Evolutionary conservation across 2,797 vertebrate species (phyloP).

Genomic region (Psittacula echo): DNA sequence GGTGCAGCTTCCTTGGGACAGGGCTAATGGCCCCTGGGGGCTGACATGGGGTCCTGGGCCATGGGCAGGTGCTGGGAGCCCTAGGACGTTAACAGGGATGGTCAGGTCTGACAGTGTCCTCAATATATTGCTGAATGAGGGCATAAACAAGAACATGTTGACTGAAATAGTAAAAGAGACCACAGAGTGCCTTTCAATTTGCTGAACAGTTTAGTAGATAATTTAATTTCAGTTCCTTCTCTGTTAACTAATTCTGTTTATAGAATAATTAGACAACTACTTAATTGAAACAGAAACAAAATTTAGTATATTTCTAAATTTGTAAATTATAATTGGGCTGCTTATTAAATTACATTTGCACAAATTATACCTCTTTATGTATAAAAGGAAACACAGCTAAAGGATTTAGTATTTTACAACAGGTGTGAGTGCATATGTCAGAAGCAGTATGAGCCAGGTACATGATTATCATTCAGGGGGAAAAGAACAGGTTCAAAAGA

Average conservation of each 20-base stretch:
- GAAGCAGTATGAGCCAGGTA: not conserved
- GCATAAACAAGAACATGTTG: accelerated
- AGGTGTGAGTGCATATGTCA: not conserved
- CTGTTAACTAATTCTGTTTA: constrained; percentile 43
- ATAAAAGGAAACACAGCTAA: constrained; percentile 31
- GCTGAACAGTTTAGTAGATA: not conserved
- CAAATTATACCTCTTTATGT: constrained; percentile 50
- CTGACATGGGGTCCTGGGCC: not conserved
- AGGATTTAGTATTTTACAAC: constrained; percentile 11
- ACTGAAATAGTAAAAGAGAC: not conserved
- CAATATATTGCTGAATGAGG: not conserved
- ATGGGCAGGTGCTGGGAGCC: not conserved
- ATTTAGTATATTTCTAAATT: constrained; percentile 41
- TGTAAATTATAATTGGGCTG: constrained; percentile 51
- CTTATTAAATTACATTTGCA: constrained; percentile 54
- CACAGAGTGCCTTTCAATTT: not conserved
- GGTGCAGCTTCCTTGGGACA: accelerated
- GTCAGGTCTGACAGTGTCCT: not conserved
- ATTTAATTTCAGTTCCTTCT: constrained; percentile 9
- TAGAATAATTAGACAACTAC: constrained; percentile 45
- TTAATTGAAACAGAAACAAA: constrained; percentile 65
- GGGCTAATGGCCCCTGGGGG: accelerated
- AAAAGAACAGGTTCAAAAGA: not conserved
- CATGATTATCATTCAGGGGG: not conserved
- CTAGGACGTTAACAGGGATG: too few relatives aligned